Percentiles rank a stretch among this genome's conserved stretches.
Conservation (phyloP, 2,888 invertebrate species). For the Herminia tarsipennalis region DNA sequence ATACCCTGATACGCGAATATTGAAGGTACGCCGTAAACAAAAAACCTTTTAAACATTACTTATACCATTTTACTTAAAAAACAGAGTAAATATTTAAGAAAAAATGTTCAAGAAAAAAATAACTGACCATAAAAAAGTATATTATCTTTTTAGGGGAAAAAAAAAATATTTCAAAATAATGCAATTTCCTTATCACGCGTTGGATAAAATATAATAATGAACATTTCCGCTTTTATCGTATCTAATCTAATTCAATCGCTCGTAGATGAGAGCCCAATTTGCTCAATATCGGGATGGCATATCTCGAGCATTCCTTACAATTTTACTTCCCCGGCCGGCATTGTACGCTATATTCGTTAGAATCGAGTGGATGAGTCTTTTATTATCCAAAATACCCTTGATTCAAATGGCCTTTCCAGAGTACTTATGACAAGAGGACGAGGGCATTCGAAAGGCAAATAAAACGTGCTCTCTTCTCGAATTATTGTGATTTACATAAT, state of each 20-base stretch:
- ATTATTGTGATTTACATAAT: conserved; percentile 65
- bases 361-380: conserved; percentile 65
- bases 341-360: conserved; percentile 56
- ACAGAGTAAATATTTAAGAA: too few species aligned
- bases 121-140: too few species aligned
- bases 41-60: too few species aligned
- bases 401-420: conserved; percentile 64
- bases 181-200: conserved; percentile 10
- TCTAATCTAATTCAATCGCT: conserved; percentile 42
- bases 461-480: conserved; percentile 64
- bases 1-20: too few species aligned
- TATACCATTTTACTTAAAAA: too few species aligned
- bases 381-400: conserved; percentile 70
- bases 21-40: too few species aligned
- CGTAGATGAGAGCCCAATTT: conserved; percentile 52
- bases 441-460: conserved; percentile 63
- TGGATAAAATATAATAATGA: conserved; percentile 27
- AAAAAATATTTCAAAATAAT: conserved; percentile 6
- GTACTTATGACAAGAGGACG: conserved; percentile 67
- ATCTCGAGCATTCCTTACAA: conserved; percentile 49
- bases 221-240: conserved; percentile 24
- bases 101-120: too few species aligned
- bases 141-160: not conserved
- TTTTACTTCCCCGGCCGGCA: conserved; percentile 46
- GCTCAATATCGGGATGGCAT: conserved; percentile 43